Evolutionary conservation across 2,113 vertebrate species (phyloP).

Genomic region (Entelurus aequoreus): DNA sequence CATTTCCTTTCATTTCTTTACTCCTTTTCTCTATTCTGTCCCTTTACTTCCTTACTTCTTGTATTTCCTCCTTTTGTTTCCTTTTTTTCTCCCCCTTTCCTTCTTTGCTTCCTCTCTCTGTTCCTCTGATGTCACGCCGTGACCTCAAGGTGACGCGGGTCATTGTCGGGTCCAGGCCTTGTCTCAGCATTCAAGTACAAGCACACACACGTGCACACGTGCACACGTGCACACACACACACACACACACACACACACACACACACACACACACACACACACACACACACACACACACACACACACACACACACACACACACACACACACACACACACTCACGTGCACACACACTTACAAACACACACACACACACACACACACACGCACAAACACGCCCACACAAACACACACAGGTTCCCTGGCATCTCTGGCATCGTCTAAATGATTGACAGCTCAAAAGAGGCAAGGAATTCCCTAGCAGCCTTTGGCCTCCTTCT

Average conservation of each 20-base stretch:
- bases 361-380: neutral
- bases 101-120: conserved; percentile 5
- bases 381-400: conserved; percentile 6
- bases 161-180: conserved; percentile 60
- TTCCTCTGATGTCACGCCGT: conserved; percentile 56
- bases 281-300: conserved; percentile 15
- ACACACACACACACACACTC: conserved; percentile 12
- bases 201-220: conserved; percentile 22
- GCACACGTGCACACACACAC: conserved; percentile 2
- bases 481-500: conserved; percentile 62
- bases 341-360: conserved; percentile 13
- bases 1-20: conserved; percentile 4
- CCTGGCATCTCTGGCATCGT: conserved; percentile 61
- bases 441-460: conserved; percentile 64
- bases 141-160: conserved; percentile 61
- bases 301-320: neutral
- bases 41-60: neutral
- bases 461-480: conserved; percentile 66
- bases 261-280: conserved; percentile 18
- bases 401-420: conserved; percentile 33
- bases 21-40: neutral
- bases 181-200: conserved; percentile 43
- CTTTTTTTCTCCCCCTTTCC: conserved; percentile 11
- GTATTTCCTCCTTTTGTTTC: conserved; percentile 15
- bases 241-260: too few species aligned